Conservation (phyloP, 2,113 vertebrate species). For the Pristiophorus japonicus region DNA sequence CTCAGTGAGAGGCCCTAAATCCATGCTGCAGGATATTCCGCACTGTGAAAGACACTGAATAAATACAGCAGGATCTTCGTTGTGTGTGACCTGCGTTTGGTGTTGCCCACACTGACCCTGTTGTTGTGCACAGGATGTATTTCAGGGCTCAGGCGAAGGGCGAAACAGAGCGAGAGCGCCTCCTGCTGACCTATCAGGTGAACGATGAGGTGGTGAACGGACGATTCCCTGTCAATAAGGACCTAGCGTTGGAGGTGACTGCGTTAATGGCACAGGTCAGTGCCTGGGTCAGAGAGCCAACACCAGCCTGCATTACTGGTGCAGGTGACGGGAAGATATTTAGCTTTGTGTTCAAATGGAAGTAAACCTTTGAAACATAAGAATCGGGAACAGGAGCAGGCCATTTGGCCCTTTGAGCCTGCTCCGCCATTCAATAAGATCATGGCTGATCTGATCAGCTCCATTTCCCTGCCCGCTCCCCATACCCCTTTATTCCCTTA, state of each 20-base stretch:
- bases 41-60: too few relatives aligned
- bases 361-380: neutral
- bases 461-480: too few relatives aligned
- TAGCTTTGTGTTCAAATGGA: neutral
- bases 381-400: too few relatives aligned
- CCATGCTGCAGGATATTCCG: neutral
- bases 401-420: too few relatives aligned
- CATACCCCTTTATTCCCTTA: too few relatives aligned
- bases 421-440: too few relatives aligned
- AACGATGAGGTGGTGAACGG: conserved; percentile 71
- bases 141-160: conserved; percentile 75
- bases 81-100: neutral
- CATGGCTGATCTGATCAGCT: too few relatives aligned
- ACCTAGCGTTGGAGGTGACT: conserved; percentile 77
- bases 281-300: neutral
- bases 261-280: conserved; percentile 79
- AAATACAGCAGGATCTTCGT: neutral
- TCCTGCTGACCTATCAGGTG: conserved; percentile 78
- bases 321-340: neutral
- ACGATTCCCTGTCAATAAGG: conserved; percentile 79
- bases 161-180: conserved; percentile 75
- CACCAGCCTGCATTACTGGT: neutral
- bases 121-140: conserved; percentile 57
- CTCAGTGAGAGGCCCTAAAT: neutral
- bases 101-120: neutral